Conservation (phyloP, 2,888 invertebrate genomes). For the Saturnia pavonia region DNA sequence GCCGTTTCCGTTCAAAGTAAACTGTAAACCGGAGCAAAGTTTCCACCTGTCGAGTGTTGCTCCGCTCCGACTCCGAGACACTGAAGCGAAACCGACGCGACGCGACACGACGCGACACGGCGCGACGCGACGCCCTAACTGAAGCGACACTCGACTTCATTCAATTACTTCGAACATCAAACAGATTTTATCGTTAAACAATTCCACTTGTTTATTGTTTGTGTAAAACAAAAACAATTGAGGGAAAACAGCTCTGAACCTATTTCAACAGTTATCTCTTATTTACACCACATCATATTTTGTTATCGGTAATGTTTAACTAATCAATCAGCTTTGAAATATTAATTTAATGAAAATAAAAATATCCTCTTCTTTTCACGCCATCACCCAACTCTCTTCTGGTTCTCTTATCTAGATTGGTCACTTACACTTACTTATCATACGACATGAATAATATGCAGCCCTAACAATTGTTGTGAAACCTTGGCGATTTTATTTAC, state of each 20-base stretch:
- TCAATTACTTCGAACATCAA: slow-evolving; percentile 28
- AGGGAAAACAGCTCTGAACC: not conserved
- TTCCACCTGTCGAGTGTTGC: slow-evolving; percentile 17
- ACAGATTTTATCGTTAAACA: slow-evolving; percentile 23
- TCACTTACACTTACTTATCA: too few species aligned
- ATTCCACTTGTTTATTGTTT: slow-evolving; percentile 17
- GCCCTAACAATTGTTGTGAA: too few species aligned
- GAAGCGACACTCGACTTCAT: slow-evolving; percentile 30
- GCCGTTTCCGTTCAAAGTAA: slow-evolving; percentile 12
- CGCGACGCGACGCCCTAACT: slow-evolving; percentile 24
- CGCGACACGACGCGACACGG: slow-evolving; percentile 18
- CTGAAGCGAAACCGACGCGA: too few species aligned
- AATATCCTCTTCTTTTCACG: too few species aligned
- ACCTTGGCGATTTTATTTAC: too few species aligned
- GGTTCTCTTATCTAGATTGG: too few species aligned
- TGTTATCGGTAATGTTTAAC: too few species aligned
- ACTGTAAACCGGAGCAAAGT: slow-evolving; percentile 11
- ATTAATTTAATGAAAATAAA: too few species aligned
- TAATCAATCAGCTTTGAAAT: too few species aligned
- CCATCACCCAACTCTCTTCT: too few species aligned
- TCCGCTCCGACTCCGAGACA: slow-evolving; percentile 15
- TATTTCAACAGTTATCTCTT: not conserved
- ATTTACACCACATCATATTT: not conserved
- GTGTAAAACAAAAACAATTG: slow-evolving; percentile 5
- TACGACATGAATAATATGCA: not conserved